Conservation (phyloP, 2,797 vertebrate species). For the Urophycis tenuis region DNA sequence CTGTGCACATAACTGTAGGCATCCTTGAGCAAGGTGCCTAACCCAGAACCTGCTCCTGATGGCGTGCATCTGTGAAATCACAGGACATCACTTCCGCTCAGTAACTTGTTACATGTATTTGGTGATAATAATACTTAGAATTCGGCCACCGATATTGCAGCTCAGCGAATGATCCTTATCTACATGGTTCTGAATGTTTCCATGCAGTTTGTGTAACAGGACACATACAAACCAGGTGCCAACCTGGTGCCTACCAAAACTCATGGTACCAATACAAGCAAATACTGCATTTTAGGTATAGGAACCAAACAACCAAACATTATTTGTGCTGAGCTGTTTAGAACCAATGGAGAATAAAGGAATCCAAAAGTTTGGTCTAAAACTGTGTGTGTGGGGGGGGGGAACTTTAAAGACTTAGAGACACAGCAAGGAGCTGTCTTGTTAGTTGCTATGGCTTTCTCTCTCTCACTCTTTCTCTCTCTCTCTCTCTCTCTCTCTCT, state of each 20-base stretch:
- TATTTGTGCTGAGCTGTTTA: neutral
- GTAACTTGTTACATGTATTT: neutral
- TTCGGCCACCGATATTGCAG: neutral
- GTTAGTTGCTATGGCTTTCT: neutral
- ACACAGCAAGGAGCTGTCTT: neutral
- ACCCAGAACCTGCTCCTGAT: neutral
- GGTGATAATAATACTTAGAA: neutral
- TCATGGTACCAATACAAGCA: neutral
- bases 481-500: conserved; percentile 12
- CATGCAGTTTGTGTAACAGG: neutral
- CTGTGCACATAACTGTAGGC: too few relatives aligned
- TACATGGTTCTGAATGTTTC: neutral
- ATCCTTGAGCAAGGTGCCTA: neutral
- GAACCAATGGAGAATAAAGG: neutral
- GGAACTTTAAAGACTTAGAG: too few relatives aligned
- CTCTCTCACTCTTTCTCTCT: neutral
- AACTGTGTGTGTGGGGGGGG: neutral
- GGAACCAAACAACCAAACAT: neutral
- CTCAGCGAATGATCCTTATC: neutral
- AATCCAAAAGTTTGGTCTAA: neutral
- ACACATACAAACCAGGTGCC: neutral
- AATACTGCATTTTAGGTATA: neutral
- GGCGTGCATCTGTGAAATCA: neutral
- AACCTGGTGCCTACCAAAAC: too few relatives aligned
- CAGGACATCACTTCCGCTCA: neutral